These are phyloP conservation scores for Synodontis membranacea DNA, from an alignment of 2,113 vertebrate genomes.

Conservation along the genomic window DNA sequence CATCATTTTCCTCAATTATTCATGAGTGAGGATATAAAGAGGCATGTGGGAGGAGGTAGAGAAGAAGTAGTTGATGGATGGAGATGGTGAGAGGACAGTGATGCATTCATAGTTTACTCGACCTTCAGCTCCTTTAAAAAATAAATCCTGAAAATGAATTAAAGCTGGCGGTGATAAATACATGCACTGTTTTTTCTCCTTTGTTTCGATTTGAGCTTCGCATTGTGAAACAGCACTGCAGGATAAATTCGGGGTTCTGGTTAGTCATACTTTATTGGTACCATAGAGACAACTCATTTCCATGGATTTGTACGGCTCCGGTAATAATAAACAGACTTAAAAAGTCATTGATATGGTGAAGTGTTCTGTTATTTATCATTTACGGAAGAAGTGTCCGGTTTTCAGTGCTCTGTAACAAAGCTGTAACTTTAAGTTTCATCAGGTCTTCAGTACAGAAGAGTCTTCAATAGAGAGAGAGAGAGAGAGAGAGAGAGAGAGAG, in stretches of 20 bases:
- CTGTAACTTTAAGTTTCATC: neutral
- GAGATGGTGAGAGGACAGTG: neutral
- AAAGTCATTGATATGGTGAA: too few relatives aligned
- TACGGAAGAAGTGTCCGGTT: neutral
- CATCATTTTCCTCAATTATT: conserved; percentile 54
- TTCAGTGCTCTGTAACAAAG: neutral
- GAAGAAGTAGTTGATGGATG: neutral
- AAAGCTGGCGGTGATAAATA: neutral
- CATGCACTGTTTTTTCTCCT: neutral
- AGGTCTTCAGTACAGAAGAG: neutral
- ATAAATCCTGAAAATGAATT: neutral
- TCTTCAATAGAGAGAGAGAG: neutral
- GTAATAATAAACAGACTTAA: neutral
- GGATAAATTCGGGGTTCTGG: neutral
- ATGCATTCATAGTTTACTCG: neutral
- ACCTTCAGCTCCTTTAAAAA: neutral
- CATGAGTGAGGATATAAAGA: conserved; percentile 31
- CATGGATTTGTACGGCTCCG: neutral
- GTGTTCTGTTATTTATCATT: neutral
- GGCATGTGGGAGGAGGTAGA: neutral
- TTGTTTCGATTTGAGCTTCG: neutral
- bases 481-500: neutral
- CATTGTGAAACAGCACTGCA: neutral
- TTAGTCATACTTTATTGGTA: neutral
- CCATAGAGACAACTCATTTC: neutral